These are phyloP conservation scores for Rutilus rutilus DNA, from an alignment of 2,113 vertebrate species.

Conservation along the genomic window DNA sequence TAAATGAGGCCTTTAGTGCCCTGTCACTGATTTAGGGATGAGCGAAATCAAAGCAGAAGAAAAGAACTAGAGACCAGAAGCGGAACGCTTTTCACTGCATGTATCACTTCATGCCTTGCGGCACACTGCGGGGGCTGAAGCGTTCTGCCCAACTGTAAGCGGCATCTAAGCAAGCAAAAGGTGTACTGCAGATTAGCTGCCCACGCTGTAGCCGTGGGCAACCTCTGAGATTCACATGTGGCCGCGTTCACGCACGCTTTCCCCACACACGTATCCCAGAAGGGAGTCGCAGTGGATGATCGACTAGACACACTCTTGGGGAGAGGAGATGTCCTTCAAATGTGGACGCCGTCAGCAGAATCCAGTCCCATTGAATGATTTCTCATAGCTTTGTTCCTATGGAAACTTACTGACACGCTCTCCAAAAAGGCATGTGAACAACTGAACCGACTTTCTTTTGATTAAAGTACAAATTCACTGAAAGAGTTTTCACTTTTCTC, in stretches of 20 bases:
- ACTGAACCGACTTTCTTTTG: constrained; percentile 7
- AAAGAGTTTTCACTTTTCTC: constrained; percentile 27
- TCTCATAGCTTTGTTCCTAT: constrained; percentile 13
- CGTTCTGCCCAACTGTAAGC: constrained; percentile 73
- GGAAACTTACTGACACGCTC: background rate
- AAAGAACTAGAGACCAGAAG: constrained; percentile 36
- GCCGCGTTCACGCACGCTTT: constrained; percentile 50
- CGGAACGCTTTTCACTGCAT: background rate
- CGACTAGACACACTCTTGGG: background rate
- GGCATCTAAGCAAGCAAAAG: constrained; percentile 72
- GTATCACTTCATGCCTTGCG: constrained; percentile 66
- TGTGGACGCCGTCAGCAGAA: background rate
- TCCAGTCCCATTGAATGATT: background rate
- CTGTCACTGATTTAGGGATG: constrained; percentile 11
- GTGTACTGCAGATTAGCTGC: constrained; percentile 74
- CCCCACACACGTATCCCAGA: constrained; percentile 48
- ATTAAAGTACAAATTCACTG: constrained; percentile 23
- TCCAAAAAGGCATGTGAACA: background rate
- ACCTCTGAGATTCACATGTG: constrained; percentile 67
- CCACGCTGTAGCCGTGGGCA: constrained; percentile 71
- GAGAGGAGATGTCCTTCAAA: constrained; percentile 36
- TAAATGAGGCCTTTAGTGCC: background rate
- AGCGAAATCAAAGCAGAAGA: constrained; percentile 32
- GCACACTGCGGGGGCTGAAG: constrained; percentile 80
- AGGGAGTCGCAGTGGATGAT: constrained; percentile 18